phyloP scores from a whole-genome alignment of 2,888 invertebrate species.

The Xestia xanthographa region DNA sequence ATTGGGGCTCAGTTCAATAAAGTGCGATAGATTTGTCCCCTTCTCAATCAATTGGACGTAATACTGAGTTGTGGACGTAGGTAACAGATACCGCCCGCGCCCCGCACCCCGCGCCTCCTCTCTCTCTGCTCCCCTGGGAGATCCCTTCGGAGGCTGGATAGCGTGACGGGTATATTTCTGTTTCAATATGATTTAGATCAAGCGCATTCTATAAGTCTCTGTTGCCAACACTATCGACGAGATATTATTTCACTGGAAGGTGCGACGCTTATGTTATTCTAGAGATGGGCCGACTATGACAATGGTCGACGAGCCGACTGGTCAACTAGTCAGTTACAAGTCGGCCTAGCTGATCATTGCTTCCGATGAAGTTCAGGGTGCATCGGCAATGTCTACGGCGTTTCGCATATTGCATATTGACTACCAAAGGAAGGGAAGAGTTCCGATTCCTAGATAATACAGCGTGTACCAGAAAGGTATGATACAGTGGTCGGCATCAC shows the following conservation, averaged over 20 bases:
- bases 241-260: background rate
- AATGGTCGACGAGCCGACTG: background rate
- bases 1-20: conserved; percentile 26
- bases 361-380: background rate
- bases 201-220: background rate
- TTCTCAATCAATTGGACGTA: conserved; percentile 33
- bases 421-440: no score
- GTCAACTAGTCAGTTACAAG: background rate
- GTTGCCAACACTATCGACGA: background rate
- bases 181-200: background rate
- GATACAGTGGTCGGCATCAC: no score
- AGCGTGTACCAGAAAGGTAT: no score
- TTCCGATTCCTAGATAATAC: no score
- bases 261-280: background rate
- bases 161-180: conserved; percentile 2
- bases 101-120: background rate
- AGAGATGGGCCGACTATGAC: background rate
- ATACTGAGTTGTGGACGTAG: conserved; percentile 19
- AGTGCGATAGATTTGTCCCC: conserved; percentile 24
- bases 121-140: conserved; percentile 20
- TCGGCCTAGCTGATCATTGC: background rate
- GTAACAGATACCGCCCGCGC: background rate
- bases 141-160: background rate
- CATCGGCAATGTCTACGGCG: no score
- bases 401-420: no score